Percentiles rank a stretch among this genome's conserved stretches.
Evolutionary conservation across 92 coral and sea anemone species (phyloP).

Genomic region (Pocillopora meandrina): DNA sequence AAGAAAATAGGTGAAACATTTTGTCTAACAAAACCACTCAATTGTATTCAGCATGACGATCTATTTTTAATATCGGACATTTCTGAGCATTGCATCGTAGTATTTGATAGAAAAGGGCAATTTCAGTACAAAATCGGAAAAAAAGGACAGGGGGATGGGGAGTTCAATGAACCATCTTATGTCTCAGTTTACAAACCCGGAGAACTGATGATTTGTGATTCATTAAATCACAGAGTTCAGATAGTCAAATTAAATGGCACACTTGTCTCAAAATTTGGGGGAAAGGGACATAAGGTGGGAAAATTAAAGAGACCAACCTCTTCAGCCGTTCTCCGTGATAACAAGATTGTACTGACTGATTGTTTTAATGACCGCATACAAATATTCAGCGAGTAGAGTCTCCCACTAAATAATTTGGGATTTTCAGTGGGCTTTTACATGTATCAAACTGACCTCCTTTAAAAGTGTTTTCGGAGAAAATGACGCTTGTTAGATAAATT

Average conservation of each 20-base stretch:
- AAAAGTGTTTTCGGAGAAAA: too few relatives aligned
- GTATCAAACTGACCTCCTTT: too few relatives aligned
- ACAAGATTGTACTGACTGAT: slow-evolving; percentile 15
- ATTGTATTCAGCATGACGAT: not conserved
- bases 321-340: slow-evolving; percentile 32
- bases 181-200: slow-evolving; percentile 27
- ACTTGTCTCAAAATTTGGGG: slow-evolving; percentile 12
- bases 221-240: slow-evolving; percentile 12
- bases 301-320: not conserved
- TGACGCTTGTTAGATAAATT: too few relatives aligned
- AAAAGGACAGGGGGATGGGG: not conserved
- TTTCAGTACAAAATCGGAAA: not conserved
- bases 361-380: not conserved
- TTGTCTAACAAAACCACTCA: not conserved
- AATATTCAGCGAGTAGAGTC: not conserved
- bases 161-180: not conserved
- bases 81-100: slow-evolving; percentile 18
- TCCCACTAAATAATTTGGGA: too few relatives aligned
- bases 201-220: slow-evolving; percentile 29
- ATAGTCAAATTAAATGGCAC: slow-evolving; percentile 27
- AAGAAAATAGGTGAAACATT: not conserved
- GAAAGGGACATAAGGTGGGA: not conserved
- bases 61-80: not conserved
- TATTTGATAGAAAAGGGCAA: slow-evolving; percentile 18
- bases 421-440: too few relatives aligned